A percentile compares a stretch with the other conserved stretches of the same genome.
Evolutionary conservation across 2,113 vertebrate species (phyloP).

Genomic region (Glaucidium brasilianum): DNA sequence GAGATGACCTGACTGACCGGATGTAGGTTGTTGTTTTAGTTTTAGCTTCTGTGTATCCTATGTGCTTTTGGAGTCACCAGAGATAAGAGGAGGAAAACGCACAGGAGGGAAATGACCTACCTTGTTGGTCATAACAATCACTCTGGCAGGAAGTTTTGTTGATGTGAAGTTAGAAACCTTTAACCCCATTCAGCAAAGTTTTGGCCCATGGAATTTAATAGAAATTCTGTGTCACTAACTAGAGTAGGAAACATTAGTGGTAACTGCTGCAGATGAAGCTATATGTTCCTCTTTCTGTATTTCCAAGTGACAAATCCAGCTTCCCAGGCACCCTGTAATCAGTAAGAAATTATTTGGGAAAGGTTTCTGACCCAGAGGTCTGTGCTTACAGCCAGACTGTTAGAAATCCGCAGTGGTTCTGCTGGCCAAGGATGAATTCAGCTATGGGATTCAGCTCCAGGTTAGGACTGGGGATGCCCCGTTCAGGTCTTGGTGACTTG

Average conservation of each 20-base stretch:
- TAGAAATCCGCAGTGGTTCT: neutral
- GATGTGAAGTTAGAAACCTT: slow-evolving; percentile 8
- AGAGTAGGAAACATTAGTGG: neutral
- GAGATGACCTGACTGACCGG: neutral
- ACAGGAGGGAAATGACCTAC: slow-evolving; percentile 37
- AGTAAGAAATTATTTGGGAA: neutral
- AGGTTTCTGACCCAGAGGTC: neutral
- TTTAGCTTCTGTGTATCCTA: slow-evolving; percentile 8
- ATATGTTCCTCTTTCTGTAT: neutral
- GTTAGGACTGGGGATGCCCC: neutral
- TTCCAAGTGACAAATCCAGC: neutral
- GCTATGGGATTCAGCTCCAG: neutral
- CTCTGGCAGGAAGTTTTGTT: neutral
- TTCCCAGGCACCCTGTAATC: neutral
- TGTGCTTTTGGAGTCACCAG: slow-evolving; percentile 30
- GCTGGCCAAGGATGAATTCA: neutral
- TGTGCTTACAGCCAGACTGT: neutral
- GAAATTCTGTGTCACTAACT: neutral
- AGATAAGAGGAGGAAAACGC: slow-evolving; percentile 34
- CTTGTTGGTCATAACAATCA: slow-evolving; percentile 1
- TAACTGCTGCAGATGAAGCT: neutral
- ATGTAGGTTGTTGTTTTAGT: slow-evolving; percentile 38
- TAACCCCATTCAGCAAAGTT: neutral
- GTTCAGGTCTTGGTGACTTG: neutral
- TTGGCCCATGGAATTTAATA: neutral